These are phyloP conservation scores for Biston stratarius DNA, from an alignment of 2,888 invertebrate genomes.

Conservation along the genomic window DNA sequence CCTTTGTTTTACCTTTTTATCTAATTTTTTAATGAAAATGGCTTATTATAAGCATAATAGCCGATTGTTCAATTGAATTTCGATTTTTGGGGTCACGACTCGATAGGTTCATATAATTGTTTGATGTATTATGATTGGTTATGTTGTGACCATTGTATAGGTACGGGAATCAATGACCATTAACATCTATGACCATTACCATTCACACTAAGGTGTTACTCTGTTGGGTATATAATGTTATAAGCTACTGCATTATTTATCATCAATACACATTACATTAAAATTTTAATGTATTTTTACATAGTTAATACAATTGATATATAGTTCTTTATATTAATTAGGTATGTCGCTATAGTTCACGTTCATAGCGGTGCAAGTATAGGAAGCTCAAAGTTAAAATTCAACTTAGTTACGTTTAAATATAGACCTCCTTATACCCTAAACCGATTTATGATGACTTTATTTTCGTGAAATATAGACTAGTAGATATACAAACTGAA, in stretches of 20 bases:
- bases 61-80: conserved; percentile 79
- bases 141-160: conserved; percentile 14
- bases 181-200: neutral
- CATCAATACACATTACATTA: too few relatives aligned
- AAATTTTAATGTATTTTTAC: neutral
- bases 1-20: conserved; percentile 73
- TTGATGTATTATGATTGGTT: conserved; percentile 37
- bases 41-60: conserved; percentile 80
- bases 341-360: too few relatives aligned
- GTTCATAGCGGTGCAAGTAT: too few relatives aligned
- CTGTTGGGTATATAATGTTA: too few relatives aligned
- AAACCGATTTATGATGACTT: too few relatives aligned
- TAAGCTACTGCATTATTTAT: too few relatives aligned
- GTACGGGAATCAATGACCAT: conserved; percentile 14
- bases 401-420: too few relatives aligned
- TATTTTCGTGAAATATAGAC: too few relatives aligned
- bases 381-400: too few relatives aligned
- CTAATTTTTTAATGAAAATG: conserved; percentile 70
- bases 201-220: too few relatives aligned
- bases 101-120: conserved; percentile 35
- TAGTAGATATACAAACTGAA: too few relatives aligned
- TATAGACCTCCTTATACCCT: too few relatives aligned
- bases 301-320: neutral
- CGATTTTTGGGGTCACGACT: conserved; percentile 53
- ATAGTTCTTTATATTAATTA: neutral